Conservation (phyloP, 2,888 invertebrate genomes). For the Rapana venosa region DNA sequence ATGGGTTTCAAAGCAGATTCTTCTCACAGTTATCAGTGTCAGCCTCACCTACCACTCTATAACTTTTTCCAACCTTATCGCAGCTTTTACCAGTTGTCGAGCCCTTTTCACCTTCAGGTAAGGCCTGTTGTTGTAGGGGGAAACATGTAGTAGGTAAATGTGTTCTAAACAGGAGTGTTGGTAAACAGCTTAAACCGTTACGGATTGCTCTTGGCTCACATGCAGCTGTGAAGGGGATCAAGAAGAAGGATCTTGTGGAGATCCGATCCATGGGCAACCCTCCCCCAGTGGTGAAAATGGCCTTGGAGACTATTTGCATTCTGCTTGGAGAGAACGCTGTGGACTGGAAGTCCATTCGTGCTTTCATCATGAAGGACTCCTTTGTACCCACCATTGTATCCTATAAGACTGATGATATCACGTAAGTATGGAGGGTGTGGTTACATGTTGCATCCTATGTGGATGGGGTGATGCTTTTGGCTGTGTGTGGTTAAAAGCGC, state of each 20-base stretch:
- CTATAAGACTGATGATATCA: slow-evolving; percentile 74
- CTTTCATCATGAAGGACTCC: slow-evolving; percentile 97
- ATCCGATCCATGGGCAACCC: slow-evolving; percentile 99
- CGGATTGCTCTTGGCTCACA: slow-evolving; percentile 25
- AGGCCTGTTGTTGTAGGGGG: not conserved
- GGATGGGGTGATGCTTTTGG: not conserved
- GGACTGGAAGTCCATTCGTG: slow-evolving; percentile 99
- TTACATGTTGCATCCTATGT: not conserved
- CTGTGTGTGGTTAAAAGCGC: not conserved
- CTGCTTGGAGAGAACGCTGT: slow-evolving; percentile 97
- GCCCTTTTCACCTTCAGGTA: not conserved
- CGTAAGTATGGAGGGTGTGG: slow-evolving; percentile 62
- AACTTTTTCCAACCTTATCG: not conserved
- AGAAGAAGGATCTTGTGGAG: slow-evolving; percentile 99
- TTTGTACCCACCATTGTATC: slow-evolving; percentile 76
- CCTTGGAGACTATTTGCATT: slow-evolving; percentile 98
- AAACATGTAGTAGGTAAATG: not conserved
- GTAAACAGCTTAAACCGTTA: not conserved
- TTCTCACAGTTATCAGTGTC: not conserved
- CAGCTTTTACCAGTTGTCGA: not conserved
- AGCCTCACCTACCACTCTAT: not conserved
- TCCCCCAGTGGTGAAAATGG: slow-evolving; percentile 96
- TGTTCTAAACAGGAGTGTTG: not conserved
- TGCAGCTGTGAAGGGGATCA: slow-evolving; percentile 98
- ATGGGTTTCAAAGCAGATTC: slow-evolving; percentile 1